phyloP scores from a whole-genome alignment of 1,140 invertebrate species.

The Sminthurides bifidus region DNA sequence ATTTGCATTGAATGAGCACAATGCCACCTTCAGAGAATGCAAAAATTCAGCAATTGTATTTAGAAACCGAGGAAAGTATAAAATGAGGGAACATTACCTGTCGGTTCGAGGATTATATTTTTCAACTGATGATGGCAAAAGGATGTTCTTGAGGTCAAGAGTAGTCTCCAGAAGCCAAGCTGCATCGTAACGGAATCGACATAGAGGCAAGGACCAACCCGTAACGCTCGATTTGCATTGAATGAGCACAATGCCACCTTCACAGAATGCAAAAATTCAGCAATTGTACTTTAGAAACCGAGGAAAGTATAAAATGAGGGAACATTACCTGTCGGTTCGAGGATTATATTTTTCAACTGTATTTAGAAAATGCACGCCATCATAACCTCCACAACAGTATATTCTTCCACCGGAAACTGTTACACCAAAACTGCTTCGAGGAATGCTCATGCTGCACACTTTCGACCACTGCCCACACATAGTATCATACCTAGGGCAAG shows the following conservation, averaged over 20 bases:
- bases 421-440: conserved; percentile 34
- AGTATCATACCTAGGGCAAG: conserved; percentile 31
- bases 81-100: conserved; percentile 31
- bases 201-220: conserved; percentile 33
- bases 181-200: conserved; percentile 30
- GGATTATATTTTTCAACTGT: conserved; percentile 42
- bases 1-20: conserved; percentile 36
- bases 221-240: conserved; percentile 35
- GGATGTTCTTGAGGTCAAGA: conserved; percentile 31
- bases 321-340: conserved; percentile 36
- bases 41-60: not conserved
- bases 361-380: conserved; percentile 40
- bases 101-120: conserved; percentile 40
- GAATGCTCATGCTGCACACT: conserved; percentile 35
- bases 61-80: not conserved
- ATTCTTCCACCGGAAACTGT: conserved; percentile 37
- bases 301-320: not conserved
- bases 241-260: conserved; percentile 36
- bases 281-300: not conserved
- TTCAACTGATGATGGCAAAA: too few relatives aligned
- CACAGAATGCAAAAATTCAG: too few relatives aligned
- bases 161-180: conserved; percentile 13
- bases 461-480: conserved; percentile 35
- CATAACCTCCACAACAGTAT: conserved; percentile 42
- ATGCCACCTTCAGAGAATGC: too few relatives aligned